Conservation (phyloP, 2,888 invertebrate species). For the Tachystola acroxantha region DNA sequence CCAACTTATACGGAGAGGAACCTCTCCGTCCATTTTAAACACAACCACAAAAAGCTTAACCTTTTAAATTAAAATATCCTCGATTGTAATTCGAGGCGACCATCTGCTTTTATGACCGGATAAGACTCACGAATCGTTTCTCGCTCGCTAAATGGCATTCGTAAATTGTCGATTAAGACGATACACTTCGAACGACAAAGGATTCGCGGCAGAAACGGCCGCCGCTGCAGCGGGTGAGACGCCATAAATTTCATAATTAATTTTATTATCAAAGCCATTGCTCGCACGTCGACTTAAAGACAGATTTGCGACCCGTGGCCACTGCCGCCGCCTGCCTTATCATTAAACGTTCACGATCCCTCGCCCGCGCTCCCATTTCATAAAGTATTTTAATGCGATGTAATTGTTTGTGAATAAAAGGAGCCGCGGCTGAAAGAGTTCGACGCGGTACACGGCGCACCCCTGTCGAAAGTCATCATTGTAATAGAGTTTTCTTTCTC, state of each 20-base stretch:
- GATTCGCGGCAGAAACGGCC: conserved; percentile 36
- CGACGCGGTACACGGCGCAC: conserved; percentile 32
- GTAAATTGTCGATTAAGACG: conserved; percentile 64
- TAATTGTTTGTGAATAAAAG: conserved; percentile 63
- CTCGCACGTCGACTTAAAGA: conserved; percentile 62
- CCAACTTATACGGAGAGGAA: no score
- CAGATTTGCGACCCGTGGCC: conserved; percentile 65
- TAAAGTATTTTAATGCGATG: conserved; percentile 50
- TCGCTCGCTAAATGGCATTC: conserved; percentile 43
- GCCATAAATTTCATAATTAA: conserved; percentile 69
- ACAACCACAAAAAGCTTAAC: no score
- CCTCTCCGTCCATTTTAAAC: no score
- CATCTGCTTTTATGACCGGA: conserved; percentile 38
- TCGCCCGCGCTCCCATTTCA: conserved; percentile 41
- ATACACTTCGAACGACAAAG: conserved; percentile 55
- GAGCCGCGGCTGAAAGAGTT: conserved; percentile 45
- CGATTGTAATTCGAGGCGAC: conserved; percentile 42
- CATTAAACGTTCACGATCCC: conserved; percentile 62
- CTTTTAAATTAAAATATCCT: conserved; percentile 38
- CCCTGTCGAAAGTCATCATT: conserved; percentile 61
- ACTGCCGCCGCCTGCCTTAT: conserved; percentile 54
- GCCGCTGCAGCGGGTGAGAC: conserved; percentile 31
- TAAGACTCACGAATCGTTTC: conserved; percentile 31
- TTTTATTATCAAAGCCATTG: conserved; percentile 63
- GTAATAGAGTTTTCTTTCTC: conserved; percentile 66